Evolutionary conservation across 1,140 invertebrate genomes (phyloP), one percentile per base, ranked within the genome.

Genomic region (Hycleus phaleratus): DNA sequence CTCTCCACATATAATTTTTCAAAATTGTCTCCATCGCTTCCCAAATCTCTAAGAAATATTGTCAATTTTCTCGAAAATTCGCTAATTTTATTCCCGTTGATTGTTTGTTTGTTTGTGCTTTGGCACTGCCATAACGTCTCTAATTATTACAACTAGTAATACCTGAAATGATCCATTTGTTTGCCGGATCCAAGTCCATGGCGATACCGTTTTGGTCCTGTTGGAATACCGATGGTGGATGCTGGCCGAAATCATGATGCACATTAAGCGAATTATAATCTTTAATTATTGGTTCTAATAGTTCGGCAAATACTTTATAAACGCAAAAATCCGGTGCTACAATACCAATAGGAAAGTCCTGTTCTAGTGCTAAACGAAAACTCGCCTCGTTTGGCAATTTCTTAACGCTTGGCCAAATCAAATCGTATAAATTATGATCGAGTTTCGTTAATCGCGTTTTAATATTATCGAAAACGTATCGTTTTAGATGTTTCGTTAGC

Each of bases 301-400:
- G 81, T 62, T 91, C 87, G 24, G 77, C 71, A 72, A 92, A 93
- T 1, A 91, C 84, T 44, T 80, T 76, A 68, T 90, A 93, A n/a
- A 84, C 81, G 67, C 91, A 88, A 63, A 85, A 87, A 73, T 93
- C 91, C 0, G 90, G 90, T 0, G 85, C 87, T 7, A 88, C 82
- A 10, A 90, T 78, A 2, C 85, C 85, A 38, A 81, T 78, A 4
- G 83, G 82, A 65, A 85, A 85, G 49, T 88, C 84, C 69, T 85
- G 82, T 63, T 85, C 83, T 24, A 73, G 49, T 24, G 68, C 63
- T 4, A 80, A 61, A 65, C 78, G 62, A 18, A 77, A 71, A 32
- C 65, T 60, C 38, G 68, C 71, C 5, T 76, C 76, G 3, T 76
- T 79, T 8, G 83, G 82, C 38, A 83, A 63, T 68, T 85, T 88